Evolutionary conservation across 2,797 vertebrate species (phyloP), one percentile per base, ranked within the genome.

Genomic region (Kryptolebias ocellatus): DNA sequence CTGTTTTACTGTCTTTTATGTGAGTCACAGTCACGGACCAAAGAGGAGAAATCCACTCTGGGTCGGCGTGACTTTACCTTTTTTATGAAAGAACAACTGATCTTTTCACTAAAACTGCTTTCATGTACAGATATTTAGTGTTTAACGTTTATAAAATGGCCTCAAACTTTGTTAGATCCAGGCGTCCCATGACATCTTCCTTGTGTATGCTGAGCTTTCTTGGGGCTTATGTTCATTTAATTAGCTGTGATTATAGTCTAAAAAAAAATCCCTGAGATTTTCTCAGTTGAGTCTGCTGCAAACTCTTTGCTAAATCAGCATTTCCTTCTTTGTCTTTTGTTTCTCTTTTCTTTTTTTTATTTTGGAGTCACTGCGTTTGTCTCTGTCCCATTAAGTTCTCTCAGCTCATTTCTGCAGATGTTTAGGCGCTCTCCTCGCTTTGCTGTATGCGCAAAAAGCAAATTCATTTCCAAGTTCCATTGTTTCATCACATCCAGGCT

Each of bases 391-490:
- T 87, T 90, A 86, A 83, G 59, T 81, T 78, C 15, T 72, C 76
- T 85, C 66, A 69, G 74, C 50, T 56, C 71, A 47, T 77, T 89
- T 87, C 87, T 74, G 79, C 84, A 88, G 87, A 89, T 79, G 73
- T 80, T 86, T 78, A 79, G 81, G 75, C 58, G 63, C 80, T 82
- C 63, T 61, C 78, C 58, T 17, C 67, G 77, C 37, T 78, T 78
- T 59, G 73, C 73, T 75, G 53, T 42, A 34, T 78, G 72, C 54
- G 76, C 78, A 87, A 74, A 85, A 87, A 69, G 29, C 77, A 42
- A 75, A 88, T 53, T 70, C 29, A 69, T 87, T 90, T 83, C 79
- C 79, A 78, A 88, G 59, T 76, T 74, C 69, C 58, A 53, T 67
- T 75, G 63, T 84, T 85, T 86, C 79, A 75, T 89, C 84, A 79